These are phyloP conservation scores for Crotalus helleri DNA, from an alignment of 2,113 vertebrate genomes.

Conservation along the genomic window DNA sequence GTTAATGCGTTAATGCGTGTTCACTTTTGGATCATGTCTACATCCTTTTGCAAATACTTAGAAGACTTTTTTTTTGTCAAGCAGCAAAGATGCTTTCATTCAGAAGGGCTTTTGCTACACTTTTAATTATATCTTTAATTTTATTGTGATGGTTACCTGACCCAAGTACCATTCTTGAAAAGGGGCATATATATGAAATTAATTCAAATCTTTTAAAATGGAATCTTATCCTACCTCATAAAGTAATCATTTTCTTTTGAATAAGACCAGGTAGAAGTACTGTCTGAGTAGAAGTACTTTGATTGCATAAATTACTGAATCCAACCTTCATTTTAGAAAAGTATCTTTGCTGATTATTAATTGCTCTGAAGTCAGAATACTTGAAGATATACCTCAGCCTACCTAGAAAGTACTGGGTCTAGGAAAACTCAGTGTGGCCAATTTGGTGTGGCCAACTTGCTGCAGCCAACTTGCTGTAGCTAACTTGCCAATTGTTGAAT, in stretches of 20 bases:
- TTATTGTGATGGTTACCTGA: background rate
- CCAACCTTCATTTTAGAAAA: background rate
- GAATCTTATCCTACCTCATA: background rate
- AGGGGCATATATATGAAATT: background rate
- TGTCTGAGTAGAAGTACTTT: background rate
- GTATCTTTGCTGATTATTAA: background rate
- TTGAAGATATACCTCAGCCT: background rate
- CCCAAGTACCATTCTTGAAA: background rate
- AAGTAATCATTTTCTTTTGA: background rate
- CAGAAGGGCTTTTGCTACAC: background rate
- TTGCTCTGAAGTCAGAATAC: background rate
- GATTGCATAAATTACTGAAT: background rate
- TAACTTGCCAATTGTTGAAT: background rate
- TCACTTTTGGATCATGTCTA: background rate
- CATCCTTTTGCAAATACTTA: background rate
- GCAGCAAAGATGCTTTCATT: background rate
- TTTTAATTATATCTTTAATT: background rate
- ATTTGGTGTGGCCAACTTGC: background rate
- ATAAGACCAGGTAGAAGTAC: background rate
- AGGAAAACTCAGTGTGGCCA: background rate
- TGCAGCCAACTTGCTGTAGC: background rate
- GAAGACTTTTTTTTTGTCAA: background rate
- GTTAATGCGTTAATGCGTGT: background rate
- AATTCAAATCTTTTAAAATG: background rate
- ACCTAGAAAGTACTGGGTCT: background rate